Percentiles rank a stretch among this genome's conserved stretches.
Evolutionary conservation across 2,113 vertebrate species (phyloP).

Genomic region (Chunga burmeisteri): DNA sequence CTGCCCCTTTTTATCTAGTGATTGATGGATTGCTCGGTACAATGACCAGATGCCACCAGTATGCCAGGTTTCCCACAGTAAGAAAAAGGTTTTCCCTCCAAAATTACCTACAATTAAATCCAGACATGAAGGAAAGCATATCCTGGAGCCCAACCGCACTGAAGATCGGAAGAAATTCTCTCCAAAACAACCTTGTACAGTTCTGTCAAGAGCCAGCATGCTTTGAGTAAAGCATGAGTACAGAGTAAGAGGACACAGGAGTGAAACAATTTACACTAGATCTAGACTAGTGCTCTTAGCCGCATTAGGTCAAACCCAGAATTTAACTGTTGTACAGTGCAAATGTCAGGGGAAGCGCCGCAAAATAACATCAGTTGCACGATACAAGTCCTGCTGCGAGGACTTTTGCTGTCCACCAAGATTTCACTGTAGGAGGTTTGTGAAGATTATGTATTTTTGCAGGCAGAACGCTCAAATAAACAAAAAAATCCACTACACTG

Average conservation of each 20-base stretch:
- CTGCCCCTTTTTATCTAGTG: conserved; percentile 13
- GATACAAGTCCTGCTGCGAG: background rate
- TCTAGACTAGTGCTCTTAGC: background rate
- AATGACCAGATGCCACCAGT: conserved; percentile 24
- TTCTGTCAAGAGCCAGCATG: background rate
- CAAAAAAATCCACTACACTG: background rate
- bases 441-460: background rate
- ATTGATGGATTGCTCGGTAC: conserved; percentile 22
- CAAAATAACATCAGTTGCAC: background rate
- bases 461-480: background rate
- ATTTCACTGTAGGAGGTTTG: background rate
- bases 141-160: background rate
- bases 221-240: background rate
- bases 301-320: background rate
- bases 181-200: background rate
- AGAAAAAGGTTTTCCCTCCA: background rate
- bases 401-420: background rate
- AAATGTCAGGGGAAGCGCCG: background rate
- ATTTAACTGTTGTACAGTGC: background rate
- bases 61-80: background rate
- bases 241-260: background rate
- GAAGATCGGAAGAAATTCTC: background rate
- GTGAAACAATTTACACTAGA: background rate
- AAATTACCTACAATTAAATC: conserved; percentile 34
- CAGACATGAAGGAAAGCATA: background rate